A percentile compares a stretch with the other conserved stretches of the same genome.
Evolutionary conservation across 2,888 invertebrate genomes (phyloP).

Genomic region (Minunthozetes semirufus): DNA sequence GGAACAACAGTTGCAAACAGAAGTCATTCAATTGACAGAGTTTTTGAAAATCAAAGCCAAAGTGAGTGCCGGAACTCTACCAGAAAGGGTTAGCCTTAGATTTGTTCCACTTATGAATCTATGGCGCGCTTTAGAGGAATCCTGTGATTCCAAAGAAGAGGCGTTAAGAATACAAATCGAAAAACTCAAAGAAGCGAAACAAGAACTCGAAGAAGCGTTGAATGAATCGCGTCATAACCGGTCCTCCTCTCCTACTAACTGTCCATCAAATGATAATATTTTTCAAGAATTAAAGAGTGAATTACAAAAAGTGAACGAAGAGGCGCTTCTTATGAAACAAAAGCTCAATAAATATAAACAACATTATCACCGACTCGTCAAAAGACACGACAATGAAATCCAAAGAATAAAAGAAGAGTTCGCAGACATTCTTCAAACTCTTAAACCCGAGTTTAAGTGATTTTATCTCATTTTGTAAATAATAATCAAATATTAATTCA

Average conservation of each 20-base stretch:
- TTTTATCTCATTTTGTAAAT: neutral
- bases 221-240: neutral
- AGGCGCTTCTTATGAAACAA: constrained; percentile 2
- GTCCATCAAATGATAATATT: constrained; percentile 1
- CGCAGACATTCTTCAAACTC: neutral
- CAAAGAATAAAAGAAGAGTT: constrained; percentile 19
- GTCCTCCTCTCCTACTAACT: neutral
- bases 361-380: constrained; percentile 8
- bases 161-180: neutral
- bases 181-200: constrained; percentile 14
- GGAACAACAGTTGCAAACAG: constrained; percentile 15
- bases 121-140: constrained; percentile 1
- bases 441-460: constrained; percentile 3
- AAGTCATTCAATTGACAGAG: neutral
- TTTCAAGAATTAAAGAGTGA: neutral
- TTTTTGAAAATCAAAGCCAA: neutral
- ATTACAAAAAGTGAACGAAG: constrained; percentile 19
- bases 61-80: neutral
- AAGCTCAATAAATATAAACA: constrained; percentile 19
- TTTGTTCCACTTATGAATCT: constrained; percentile 2
- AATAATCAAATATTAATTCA: neutral
- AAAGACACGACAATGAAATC: neutral
- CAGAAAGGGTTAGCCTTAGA: neutral
- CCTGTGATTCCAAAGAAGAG: neutral
- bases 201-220: constrained; percentile 17